A percentile compares a stretch with the other conserved stretches of the same genome.
These are phyloP conservation scores for Siniperca obscura DNA, from an alignment of 2,797 vertebrate genomes.

Conservation along the genomic window DNA sequence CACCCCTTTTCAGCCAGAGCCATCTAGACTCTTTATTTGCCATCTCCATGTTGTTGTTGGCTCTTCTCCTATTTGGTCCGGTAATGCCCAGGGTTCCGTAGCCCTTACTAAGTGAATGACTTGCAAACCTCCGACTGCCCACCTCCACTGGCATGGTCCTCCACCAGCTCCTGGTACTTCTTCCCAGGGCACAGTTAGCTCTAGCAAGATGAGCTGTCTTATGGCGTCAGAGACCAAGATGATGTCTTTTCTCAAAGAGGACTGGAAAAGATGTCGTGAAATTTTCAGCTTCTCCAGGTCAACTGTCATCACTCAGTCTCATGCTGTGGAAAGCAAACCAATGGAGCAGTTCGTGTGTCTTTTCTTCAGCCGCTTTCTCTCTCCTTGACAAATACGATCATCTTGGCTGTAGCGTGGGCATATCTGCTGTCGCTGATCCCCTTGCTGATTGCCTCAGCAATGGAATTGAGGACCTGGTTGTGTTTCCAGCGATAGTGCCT, in stretches of 20 bases:
- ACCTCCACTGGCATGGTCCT: not conserved
- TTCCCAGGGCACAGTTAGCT: not conserved
- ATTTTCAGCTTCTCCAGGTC: slow-evolving; percentile 20
- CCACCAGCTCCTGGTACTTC: slow-evolving; percentile 15
- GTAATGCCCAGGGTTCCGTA: not conserved
- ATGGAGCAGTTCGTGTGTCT: not conserved
- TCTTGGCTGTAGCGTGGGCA: not conserved
- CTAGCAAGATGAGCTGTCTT: too few species aligned
- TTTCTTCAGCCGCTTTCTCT: not conserved
- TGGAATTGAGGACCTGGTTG: not conserved
- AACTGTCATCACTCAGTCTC: slow-evolving; percentile 11
- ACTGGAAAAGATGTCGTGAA: slow-evolving; percentile 2
- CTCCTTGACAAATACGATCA: not conserved
- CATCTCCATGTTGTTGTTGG: not conserved
- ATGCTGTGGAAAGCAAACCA: not conserved
- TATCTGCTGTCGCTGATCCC: not conserved
- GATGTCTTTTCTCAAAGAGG: slow-evolving; percentile 11
- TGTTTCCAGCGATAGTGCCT: not conserved
- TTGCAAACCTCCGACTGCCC: not conserved
- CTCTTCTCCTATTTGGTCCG: not conserved
- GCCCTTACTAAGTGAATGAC: slow-evolving; percentile 1
- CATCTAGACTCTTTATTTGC: not conserved
- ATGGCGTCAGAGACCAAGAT: not conserved
- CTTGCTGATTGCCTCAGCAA: not conserved
- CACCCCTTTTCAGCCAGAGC: not conserved